Conservation (phyloP, 1,140 invertebrate genomes). For the Drosophila lacteicornis region DNA sequence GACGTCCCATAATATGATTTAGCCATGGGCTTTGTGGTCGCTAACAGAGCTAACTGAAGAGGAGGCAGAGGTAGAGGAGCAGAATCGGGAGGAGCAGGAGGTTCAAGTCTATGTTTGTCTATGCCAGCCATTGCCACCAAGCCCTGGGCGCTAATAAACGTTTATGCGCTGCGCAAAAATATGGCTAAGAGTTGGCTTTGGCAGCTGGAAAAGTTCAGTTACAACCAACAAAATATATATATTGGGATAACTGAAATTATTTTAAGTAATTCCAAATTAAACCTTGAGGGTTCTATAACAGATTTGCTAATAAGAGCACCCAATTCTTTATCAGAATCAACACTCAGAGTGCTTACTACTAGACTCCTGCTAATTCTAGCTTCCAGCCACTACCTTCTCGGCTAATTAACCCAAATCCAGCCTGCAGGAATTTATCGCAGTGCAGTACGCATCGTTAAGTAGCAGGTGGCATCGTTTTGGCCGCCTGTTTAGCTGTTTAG, state of each 20-base stretch:
- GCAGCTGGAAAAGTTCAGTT: background rate
- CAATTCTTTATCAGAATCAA: too few relatives aligned
- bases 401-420: constrained; percentile 1
- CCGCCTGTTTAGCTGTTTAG: constrained; percentile 57
- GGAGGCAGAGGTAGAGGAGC: background rate
- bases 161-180: constrained; percentile 27
- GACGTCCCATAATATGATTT: constrained; percentile 58
- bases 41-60: constrained; percentile 15
- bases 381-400: background rate
- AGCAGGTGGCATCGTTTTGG: constrained; percentile 67
- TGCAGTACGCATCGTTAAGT: constrained; percentile 58
- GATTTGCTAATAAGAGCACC: background rate
- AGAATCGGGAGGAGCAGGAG: background rate
- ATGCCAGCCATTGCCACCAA: constrained; percentile 20
- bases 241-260: too few relatives aligned
- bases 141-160: constrained; percentile 53
- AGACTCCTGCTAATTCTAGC: background rate
- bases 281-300: too few relatives aligned
- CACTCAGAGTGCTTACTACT: too few relatives aligned
- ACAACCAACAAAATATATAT: background rate
- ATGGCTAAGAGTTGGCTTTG: constrained; percentile 8
- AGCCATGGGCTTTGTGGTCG: constrained; percentile 54
- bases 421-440: constrained; percentile 33
- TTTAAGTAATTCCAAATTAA: background rate
- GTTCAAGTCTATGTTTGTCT: constrained; percentile 37